Conservation (phyloP, 2,888 invertebrate genomes). For the Candidula unifasciata region DNA sequence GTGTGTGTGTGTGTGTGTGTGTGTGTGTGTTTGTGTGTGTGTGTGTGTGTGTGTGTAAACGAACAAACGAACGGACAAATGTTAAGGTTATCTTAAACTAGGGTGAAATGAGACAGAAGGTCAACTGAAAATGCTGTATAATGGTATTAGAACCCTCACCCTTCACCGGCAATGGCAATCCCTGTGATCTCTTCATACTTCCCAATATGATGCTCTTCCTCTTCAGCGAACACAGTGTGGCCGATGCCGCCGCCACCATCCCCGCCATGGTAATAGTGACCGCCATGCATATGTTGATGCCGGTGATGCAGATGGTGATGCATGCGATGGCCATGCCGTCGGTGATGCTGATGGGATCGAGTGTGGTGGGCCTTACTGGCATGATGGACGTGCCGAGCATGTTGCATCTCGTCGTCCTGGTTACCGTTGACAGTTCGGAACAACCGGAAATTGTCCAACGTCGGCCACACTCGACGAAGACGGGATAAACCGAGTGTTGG, state of each 20-base stretch:
- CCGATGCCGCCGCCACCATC: slow-evolving; percentile 41
- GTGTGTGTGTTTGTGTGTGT: too few species aligned
- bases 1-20: too few species aligned
- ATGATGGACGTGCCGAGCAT: slow-evolving; percentile 56
- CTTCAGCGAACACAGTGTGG: slow-evolving; percentile 45
- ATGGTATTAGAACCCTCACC: slow-evolving; percentile 50
- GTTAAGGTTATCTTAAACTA: too few species aligned
- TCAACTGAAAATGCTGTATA: neutral
- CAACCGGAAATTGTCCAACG: slow-evolving; percentile 31
- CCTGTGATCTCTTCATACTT: slow-evolving; percentile 61
- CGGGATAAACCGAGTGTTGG: slow-evolving; percentile 38
- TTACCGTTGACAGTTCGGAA: neutral
- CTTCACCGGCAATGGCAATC: slow-evolving; percentile 58
- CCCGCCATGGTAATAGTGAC: slow-evolving; percentile 42
- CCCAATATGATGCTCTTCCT: slow-evolving; percentile 58
- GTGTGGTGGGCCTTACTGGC: slow-evolving; percentile 57
- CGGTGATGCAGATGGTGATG: slow-evolving; percentile 49
- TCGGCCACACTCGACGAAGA: slow-evolving; percentile 45
- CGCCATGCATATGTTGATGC: slow-evolving; percentile 52
- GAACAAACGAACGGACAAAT: too few species aligned
- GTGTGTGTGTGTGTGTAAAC: too few species aligned
- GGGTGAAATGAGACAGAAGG: too few species aligned
- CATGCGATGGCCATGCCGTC: slow-evolving; percentile 44
- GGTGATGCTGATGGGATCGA: slow-evolving; percentile 54
- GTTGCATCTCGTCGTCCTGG: slow-evolving; percentile 53